Evolutionary conservation across 2,797 vertebrate genomes (phyloP).

Genomic region (Lepidocolaptes lacrymiger): DNA sequence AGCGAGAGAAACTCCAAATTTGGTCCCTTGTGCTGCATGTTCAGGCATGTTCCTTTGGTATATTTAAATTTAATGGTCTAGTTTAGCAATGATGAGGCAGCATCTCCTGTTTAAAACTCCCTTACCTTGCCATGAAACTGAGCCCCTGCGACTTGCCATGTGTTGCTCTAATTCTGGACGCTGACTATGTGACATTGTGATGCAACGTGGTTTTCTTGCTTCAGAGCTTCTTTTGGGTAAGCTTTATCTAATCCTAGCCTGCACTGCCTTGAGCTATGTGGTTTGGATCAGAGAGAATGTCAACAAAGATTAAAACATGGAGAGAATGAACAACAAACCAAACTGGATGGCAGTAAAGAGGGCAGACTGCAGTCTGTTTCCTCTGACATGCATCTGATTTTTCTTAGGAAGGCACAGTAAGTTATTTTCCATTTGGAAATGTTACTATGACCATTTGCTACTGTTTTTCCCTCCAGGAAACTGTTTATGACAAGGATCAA

Average conservation of each 20-base stretch:
- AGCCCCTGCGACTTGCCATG: not conserved
- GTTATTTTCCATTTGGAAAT: constrained; percentile 55
- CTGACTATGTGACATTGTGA: constrained; percentile 36
- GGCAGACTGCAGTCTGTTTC: constrained; percentile 17
- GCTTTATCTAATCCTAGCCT: constrained; percentile 42
- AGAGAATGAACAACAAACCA: constrained; percentile 10
- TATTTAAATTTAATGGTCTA: not conserved
- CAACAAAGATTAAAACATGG: constrained; percentile 62
- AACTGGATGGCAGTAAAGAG: constrained; percentile 24
- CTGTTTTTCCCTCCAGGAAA: constrained; percentile 10
- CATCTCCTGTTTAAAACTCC: constrained; percentile 12
- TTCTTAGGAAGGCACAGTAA: constrained; percentile 40
- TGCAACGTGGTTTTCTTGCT: constrained; percentile 38
- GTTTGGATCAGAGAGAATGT: constrained; percentile 44
- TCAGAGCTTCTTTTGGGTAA: constrained; percentile 45
- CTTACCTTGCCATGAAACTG: constrained; percentile 28
- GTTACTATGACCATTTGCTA: constrained; percentile 30
- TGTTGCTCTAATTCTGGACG: constrained; percentile 40
- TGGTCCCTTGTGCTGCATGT: not conserved
- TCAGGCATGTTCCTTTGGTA: not conserved
- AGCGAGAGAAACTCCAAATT: constrained; percentile 11
- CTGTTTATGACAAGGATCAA: constrained; percentile 34
- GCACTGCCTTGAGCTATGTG: constrained; percentile 45
- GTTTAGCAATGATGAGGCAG: not conserved
- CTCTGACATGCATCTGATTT: constrained; percentile 13